Evolutionary conservation across 2,888 invertebrate genomes (phyloP).

Genomic region (Antheraea yamamai): DNA sequence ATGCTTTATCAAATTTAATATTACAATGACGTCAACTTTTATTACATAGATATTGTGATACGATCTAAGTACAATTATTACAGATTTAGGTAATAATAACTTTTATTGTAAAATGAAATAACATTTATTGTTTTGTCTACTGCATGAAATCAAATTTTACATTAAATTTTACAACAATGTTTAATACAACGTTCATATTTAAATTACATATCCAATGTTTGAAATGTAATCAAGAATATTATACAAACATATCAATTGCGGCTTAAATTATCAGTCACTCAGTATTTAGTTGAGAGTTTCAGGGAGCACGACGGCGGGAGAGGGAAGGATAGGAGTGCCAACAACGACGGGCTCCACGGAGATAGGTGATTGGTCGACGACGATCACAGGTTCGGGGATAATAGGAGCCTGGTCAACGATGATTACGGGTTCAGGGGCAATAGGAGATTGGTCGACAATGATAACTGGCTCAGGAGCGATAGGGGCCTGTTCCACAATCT

Average conservation of each 20-base stretch:
- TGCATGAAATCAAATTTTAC: background rate
- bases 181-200: constrained; percentile 4
- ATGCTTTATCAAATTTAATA: constrained; percentile 5
- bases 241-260: background rate
- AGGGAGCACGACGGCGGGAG: constrained; percentile 24
- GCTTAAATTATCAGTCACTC: background rate
- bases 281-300: constrained; percentile 23
- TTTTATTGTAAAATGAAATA: background rate
- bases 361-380: constrained; percentile 19
- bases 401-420: constrained; percentile 19
- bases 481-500: constrained; percentile 22
- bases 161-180: background rate
- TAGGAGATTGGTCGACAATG: constrained; percentile 31
- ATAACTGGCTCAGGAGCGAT: constrained; percentile 22
- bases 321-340: constrained; percentile 24
- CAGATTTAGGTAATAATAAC: background rate
- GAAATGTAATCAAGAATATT: constrained; percentile 7
- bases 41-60: background rate
- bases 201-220: constrained; percentile 10
- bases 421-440: constrained; percentile 32
- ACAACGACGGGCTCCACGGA: constrained; percentile 21
- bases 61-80: background rate
- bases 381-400: constrained; percentile 17
- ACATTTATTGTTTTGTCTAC: background rate
- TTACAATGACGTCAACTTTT: constrained; percentile 8